These are phyloP conservation scores for Drosophila ogumai DNA, from an alignment of 1,140 invertebrate species.

Conservation along the genomic window DNA sequence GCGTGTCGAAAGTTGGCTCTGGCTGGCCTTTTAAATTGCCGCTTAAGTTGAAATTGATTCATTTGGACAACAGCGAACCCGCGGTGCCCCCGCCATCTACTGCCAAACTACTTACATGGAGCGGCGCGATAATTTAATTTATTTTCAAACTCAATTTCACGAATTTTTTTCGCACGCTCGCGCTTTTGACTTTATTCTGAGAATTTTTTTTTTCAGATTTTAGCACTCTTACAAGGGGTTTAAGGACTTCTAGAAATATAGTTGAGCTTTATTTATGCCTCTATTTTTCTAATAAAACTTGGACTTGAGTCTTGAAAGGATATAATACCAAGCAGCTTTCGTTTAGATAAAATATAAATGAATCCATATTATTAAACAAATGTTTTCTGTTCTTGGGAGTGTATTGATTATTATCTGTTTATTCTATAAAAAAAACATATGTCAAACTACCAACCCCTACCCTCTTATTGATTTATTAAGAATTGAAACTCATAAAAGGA, in stretches of 20 bases:
- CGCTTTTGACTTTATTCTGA: constrained; percentile 57
- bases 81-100: constrained; percentile 19
- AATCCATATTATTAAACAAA: no score
- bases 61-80: constrained; percentile 46
- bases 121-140: constrained; percentile 73
- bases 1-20: constrained; percentile 69
- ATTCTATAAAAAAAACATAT: no score
- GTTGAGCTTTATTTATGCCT: no score
- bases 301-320: no score
- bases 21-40: constrained; percentile 66
- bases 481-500: no score
- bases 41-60: constrained; percentile 79
- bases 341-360: no score
- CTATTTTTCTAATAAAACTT: no score
- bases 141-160: constrained; percentile 76
- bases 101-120: constrained; percentile 64
- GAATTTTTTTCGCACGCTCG: constrained; percentile 49
- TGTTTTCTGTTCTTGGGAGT: no score
- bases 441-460: no score
- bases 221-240: neutral
- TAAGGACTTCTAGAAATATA: neutral
- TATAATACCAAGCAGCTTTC: no score
- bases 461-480: no score
- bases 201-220: constrained; percentile 46
- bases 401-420: no score